Base-by-base conservation (phyloP, 1,140 invertebrate species). In the Linepithema humile region DNA sequence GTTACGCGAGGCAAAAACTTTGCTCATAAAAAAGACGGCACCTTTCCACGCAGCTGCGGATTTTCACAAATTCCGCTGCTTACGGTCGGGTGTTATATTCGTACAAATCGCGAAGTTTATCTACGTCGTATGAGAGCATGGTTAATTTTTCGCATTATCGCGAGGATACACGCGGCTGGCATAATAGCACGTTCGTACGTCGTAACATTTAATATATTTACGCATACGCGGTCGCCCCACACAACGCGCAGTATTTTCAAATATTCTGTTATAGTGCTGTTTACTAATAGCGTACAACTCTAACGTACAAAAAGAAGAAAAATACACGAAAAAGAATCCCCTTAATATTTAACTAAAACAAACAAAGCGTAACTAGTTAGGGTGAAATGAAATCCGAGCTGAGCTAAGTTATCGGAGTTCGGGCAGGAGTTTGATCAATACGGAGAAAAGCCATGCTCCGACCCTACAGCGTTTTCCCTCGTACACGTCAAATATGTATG, bases 391-490 rank as follows among this genome's bases (percentile, higher is more conserved):
- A 84, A 84, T 84, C 62, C 74, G 29, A 40, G 74, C 60, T 20
- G 12, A 59, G 73, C 38, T 40, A 78, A 67, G 45, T 80, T 57
- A 67, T 78, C 50, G 50, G 72, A 83, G 73, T 80, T 80, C 64
- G 23, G 35, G 53, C 17, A 43, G 10, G 75, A 84, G 65, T 57
- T 82, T 85, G 77, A 85, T 85, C 83, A 85, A 85, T 85, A 85
- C 83, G 17, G 45, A 55, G 59, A 20, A 85, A 82, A 84, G 74
- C 43, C 32, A 70, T 70, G 48, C 75, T 65, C n/a, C 48, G 23
- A 60, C 57, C 43, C 38, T 45, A 69, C 62, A 69, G 83, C 23
- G 73, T 85, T 85, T 72, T 85, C 67, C 65, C 43, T 82, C 57
- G 48, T 26, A 43, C 57, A 72, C 57, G 67, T 85, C 50, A 82